Evolutionary conservation across 2,888 invertebrate genomes (phyloP).

Genomic region (Flabesymbios commensalis): DNA sequence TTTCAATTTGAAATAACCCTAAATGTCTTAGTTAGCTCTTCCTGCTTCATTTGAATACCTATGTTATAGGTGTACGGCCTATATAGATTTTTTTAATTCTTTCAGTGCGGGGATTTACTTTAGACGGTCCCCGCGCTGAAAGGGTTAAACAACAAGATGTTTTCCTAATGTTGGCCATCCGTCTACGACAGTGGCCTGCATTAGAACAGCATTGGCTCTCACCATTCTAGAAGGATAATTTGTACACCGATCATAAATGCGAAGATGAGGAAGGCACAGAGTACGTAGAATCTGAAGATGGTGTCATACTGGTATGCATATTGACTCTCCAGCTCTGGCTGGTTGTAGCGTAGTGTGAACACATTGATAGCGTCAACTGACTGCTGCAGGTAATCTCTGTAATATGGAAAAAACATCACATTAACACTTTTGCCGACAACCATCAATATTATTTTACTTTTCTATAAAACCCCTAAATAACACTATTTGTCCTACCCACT

Average conservation of each 20-base stretch:
- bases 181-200: background rate
- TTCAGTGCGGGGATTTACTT: too few relatives aligned
- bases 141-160: too few relatives aligned
- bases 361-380: conserved; percentile 76
- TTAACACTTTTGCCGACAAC: too few relatives aligned
- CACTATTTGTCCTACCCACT: too few relatives aligned
- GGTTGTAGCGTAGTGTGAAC: conserved; percentile 80
- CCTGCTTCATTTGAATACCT: too few relatives aligned
- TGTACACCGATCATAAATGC: conserved; percentile 78
- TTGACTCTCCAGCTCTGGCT: conserved; percentile 74
- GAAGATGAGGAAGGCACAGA: conserved; percentile 79
- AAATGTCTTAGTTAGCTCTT: too few relatives aligned
- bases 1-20: too few relatives aligned
- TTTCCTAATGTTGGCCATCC: background rate
- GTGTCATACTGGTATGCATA: conserved; percentile 80
- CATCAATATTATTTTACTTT: background rate
- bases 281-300: conserved; percentile 83
- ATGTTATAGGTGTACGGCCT: too few relatives aligned
- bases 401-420: too few relatives aligned
- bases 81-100: too few relatives aligned
- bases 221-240: conserved; percentile 78
- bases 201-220: conserved; percentile 38
- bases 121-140: too few relatives aligned
- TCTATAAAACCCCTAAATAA: too few relatives aligned
- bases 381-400: background rate